Conservation (phyloP, 1,140 invertebrate species). For the Formica selysi region DNA sequence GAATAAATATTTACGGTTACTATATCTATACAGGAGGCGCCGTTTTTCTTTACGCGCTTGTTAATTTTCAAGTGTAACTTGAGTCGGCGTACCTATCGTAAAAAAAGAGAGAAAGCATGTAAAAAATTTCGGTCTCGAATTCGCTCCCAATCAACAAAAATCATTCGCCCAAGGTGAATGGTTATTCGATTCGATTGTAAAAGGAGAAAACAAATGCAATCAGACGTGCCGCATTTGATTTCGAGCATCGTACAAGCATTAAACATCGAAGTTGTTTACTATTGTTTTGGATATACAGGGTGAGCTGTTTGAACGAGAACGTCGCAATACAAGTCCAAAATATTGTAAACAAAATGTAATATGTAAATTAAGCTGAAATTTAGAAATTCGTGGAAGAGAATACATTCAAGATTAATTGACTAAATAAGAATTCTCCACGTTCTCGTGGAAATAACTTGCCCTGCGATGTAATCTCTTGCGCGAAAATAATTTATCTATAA, state of each 20-base stretch:
- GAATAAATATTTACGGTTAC: not conserved
- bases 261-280: slow-evolving; percentile 58
- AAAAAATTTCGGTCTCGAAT: slow-evolving; percentile 34
- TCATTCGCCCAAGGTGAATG: not conserved
- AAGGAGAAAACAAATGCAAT: slow-evolving; percentile 4
- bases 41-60: slow-evolving; percentile 26
- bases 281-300: slow-evolving; percentile 40
- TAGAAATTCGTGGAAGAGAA: not conserved
- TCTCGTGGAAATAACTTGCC: slow-evolving; percentile 33
- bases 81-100: slow-evolving; percentile 26
- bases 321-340: not conserved
- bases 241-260: slow-evolving; percentile 47
- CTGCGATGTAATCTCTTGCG: slow-evolving; percentile 47
- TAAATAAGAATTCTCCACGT: not conserved
- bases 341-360: not conserved
- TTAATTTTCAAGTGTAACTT: not conserved
- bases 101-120: not conserved
- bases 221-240: slow-evolving; percentile 19
- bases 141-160: not conserved
- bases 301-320: slow-evolving; percentile 45
- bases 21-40: not conserved
- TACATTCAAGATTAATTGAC: not conserved
- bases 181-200: slow-evolving; percentile 12
- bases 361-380: not conserved
- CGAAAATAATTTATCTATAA: slow-evolving; percentile 40